Conservation (phyloP, 2,888 invertebrate species). For the Melipona bicolor region DNA sequence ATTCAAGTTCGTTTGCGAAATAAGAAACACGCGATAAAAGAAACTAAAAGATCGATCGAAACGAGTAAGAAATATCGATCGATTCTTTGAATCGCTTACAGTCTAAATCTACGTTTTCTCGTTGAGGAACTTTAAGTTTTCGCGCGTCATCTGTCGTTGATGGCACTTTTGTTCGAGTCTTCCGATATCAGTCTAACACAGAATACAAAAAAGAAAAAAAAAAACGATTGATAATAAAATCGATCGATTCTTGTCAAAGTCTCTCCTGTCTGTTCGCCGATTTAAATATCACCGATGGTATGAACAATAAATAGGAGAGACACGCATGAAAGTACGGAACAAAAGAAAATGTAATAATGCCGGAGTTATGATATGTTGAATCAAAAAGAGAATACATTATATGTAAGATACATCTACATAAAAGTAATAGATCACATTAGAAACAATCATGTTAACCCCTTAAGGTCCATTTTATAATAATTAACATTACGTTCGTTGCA, state of each 20-base stretch:
- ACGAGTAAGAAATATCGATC: not conserved
- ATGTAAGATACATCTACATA: not conserved
- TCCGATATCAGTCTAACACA: slow-evolving; percentile 46
- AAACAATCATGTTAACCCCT: not conserved
- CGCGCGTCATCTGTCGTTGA: slow-evolving; percentile 45
- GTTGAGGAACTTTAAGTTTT: slow-evolving; percentile 49
- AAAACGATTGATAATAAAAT: slow-evolving; percentile 14
- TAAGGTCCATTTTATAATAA: no score
- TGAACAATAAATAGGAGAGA: slow-evolving; percentile 16
- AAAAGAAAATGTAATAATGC: not conserved
- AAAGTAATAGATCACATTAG: not conserved
- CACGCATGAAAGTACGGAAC: slow-evolving; percentile 6
- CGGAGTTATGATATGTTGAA: not conserved
- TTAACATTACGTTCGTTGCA: no score
- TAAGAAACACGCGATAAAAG: slow-evolving; percentile 4
- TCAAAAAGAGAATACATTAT: not conserved
- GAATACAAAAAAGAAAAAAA: not conserved
- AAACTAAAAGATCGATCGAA: slow-evolving; percentile 7
- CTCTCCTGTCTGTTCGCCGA: slow-evolving; percentile 18
- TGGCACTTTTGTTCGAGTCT: slow-evolving; percentile 52
- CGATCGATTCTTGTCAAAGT: slow-evolving; percentile 11
- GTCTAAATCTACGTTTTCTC: slow-evolving; percentile 22
- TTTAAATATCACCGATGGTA: slow-evolving; percentile 3
- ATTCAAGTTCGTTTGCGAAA: slow-evolving; percentile 5
- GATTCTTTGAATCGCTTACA: slow-evolving; percentile 32